phyloP scores from a whole-genome alignment of 53 echinoderm and acorn worm species.

The Astropecten irregularis region DNA sequence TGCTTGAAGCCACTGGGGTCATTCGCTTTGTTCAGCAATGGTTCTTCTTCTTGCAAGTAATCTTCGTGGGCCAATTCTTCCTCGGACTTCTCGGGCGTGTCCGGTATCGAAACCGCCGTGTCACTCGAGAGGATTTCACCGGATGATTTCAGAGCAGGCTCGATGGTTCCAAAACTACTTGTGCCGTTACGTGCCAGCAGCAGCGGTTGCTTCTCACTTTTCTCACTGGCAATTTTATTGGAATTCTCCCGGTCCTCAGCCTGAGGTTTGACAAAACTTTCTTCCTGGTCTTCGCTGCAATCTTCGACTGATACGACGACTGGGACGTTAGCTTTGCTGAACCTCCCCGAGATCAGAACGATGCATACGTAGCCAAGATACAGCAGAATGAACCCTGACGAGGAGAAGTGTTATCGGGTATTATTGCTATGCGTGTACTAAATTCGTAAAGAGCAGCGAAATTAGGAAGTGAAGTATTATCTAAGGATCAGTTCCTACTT shows the following conservation, averaged over 20 bases:
- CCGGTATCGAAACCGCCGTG: background rate
- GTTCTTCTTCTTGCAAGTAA: background rate
- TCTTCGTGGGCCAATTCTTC: background rate
- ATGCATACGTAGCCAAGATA: conserved; percentile 77
- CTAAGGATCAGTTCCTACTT: too few relatives aligned
- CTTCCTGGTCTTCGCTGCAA: too few relatives aligned
- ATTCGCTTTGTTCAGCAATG: background rate
- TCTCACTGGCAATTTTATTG: background rate
- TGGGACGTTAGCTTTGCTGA: too few relatives aligned
- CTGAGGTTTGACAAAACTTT: too few relatives aligned
- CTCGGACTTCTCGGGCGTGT: background rate
- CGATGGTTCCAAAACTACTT: background rate
- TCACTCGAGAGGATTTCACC: background rate
- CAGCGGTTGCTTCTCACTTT: background rate
- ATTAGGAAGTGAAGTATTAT: too few relatives aligned
- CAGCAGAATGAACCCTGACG: conserved; percentile 78
- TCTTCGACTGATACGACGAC: too few relatives aligned
- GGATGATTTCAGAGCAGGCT: background rate
- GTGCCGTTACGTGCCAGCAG: background rate
- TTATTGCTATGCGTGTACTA: background rate
- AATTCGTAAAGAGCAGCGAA: too few relatives aligned
- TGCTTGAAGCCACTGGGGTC: background rate
- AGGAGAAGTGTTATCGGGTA: background rate
- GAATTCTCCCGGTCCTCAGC: too few relatives aligned
- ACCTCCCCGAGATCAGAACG: conserved; percentile 72